Evolutionary conservation across 2,797 vertebrate species (phyloP), one percentile per base, ranked within the genome.

Genomic region (Lepidocolaptes lacrymiger): DNA sequence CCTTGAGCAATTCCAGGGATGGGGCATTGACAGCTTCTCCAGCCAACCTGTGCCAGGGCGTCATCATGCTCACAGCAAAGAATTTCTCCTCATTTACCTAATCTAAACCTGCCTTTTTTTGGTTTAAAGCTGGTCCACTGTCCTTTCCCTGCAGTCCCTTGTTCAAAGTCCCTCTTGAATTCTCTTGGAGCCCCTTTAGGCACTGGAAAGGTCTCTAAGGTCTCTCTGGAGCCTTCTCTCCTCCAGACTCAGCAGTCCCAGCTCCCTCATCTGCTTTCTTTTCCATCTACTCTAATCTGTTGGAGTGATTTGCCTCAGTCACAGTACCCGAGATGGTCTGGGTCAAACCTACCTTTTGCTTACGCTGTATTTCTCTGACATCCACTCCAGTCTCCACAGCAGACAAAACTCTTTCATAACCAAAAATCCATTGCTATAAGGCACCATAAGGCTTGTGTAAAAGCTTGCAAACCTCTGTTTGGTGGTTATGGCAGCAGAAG

Each of bases 271-370:
- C 12, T 41, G 11, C 26, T 67, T 11, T 34, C 9, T 54, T 49
- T 75, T 15, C 27, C 19, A 27, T 20, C 39, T 67, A 7, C 18
- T 73, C 30, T 46, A 10, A 6, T 9, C 20, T 61, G 36, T 9
- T 43, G 22, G 26, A 63, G 4, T 56, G 3, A 6, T 85, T 78
- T 75, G 26, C 2, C 5, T 20, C 19, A 30, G 18, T 27, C 10
- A 7, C n/a, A 63, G 51, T 2, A n/a, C 1, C 13, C 34, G 44
- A 6, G 4, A n/a, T 3, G 27, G 10, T 32, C 10, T 4, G 8
- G 39, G n/a, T 12, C 14, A 14, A 73, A 72, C 7, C 11, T 51
- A 6, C 17, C 7, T 24, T 77, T 48, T 55, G 9, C 18, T 27
- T 30, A 6, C 4, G 14, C 11, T 6, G 0, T 14, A 15, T 14